These are phyloP conservation scores for Halictus rubicundus DNA, from an alignment of 1,140 invertebrate genomes.

Conservation along the genomic window DNA sequence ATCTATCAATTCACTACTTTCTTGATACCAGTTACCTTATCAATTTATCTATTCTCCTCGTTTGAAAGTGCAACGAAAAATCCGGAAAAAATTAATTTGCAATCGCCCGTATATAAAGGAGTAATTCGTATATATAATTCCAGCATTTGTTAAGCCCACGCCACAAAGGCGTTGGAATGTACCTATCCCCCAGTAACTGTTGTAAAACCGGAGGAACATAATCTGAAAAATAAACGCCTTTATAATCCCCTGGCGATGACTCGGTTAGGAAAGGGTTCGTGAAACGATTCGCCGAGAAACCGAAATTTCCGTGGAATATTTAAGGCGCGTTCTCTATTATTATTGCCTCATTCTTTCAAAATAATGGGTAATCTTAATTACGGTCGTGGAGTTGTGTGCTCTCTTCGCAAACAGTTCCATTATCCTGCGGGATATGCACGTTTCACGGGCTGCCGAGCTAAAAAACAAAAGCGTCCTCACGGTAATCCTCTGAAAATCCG, in stretches of 20 bases:
- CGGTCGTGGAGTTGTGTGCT: neutral
- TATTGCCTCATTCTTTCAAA: neutral
- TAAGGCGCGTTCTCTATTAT: neutral
- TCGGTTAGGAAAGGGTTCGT: neutral
- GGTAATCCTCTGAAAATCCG: conserved; percentile 49
- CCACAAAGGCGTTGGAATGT: too few species aligned
- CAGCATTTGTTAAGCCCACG: too few species aligned
- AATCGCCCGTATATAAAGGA: too few species aligned
- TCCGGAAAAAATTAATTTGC: too few species aligned
- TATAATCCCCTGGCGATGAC: neutral
- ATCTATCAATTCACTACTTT: too few species aligned
- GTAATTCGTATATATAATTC: too few species aligned
- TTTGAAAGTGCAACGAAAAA: too few species aligned
- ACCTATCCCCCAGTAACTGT: too few species aligned
- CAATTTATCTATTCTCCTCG: too few species aligned
- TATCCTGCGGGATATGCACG: conserved; percentile 44
- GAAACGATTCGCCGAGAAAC: neutral
- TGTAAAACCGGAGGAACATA: too few species aligned
- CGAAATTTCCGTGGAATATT: neutral
- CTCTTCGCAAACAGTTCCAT: conserved; percentile 47
- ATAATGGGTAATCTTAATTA: conserved; percentile 43
- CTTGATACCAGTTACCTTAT: too few species aligned
- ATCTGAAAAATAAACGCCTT: too few species aligned
- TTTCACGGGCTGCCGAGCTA: conserved; percentile 27
- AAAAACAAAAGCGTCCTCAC: conserved; percentile 20